These are phyloP conservation scores for Cyclopterus lumpus DNA, from an alignment of 2,797 vertebrate species.

Conservation along the genomic window DNA sequence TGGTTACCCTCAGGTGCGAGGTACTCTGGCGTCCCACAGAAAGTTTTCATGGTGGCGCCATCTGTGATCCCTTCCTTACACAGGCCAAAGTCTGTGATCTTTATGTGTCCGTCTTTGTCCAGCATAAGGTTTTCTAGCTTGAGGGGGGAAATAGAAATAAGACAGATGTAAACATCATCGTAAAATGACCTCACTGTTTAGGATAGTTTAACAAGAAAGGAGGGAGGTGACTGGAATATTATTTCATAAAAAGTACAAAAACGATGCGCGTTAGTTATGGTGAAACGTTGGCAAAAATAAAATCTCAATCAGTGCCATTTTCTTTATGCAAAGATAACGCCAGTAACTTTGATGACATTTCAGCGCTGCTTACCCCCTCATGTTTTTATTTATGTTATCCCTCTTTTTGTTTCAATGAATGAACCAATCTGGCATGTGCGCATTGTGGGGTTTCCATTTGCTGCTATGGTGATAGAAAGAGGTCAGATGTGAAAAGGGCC, in stretches of 20 bases:
- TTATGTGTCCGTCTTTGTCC: slow-evolving; percentile 98
- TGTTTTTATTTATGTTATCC: neutral
- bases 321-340: neutral
- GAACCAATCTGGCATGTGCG: too few relatives aligned
- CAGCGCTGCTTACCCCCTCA: neutral
- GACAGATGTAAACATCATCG: neutral
- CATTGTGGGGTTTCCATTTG: neutral
- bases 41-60: slow-evolving; percentile 97
- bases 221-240: neutral
- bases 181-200: slow-evolving; percentile 5
- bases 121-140: slow-evolving; percentile 99
- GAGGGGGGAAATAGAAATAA: slow-evolving; percentile 5
- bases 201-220: neutral
- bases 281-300: neutral
- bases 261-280: neutral
- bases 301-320: neutral
- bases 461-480: neutral
- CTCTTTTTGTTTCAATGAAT: neutral
- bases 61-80: slow-evolving; percentile 98
- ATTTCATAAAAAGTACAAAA: slow-evolving; percentile 10
- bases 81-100: slow-evolving; percentile 98
- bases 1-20: slow-evolving; percentile 93
- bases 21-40: slow-evolving; percentile 97
- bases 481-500: neutral
- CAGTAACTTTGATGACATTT: neutral